phyloP scores from a whole-genome alignment of 2,888 invertebrate genomes.

The Leptopterna dolabrata region DNA sequence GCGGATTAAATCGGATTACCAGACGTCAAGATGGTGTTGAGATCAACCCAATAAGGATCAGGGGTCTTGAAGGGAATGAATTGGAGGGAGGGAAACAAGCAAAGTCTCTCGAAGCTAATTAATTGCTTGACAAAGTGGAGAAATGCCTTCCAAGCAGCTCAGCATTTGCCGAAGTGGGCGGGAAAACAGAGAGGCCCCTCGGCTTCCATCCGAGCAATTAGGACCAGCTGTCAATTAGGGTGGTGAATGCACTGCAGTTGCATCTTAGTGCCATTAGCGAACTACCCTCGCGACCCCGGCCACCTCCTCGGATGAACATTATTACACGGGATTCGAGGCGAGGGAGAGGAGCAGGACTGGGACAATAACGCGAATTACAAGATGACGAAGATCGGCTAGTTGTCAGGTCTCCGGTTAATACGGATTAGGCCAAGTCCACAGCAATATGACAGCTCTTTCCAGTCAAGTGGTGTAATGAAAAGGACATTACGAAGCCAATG shows the following conservation, averaged over 20 bases:
- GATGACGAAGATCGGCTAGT: background rate
- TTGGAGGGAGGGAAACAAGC: constrained; percentile 9
- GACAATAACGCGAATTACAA: background rate
- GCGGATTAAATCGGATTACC: background rate
- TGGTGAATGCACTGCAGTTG: constrained; percentile 21
- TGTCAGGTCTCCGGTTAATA: background rate
- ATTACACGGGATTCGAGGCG: background rate
- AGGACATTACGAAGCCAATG: too few relatives aligned
- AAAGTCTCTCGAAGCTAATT: constrained; percentile 13
- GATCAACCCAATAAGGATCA: background rate
- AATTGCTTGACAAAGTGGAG: constrained; percentile 29
- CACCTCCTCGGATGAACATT: background rate
- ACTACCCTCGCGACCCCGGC: background rate
- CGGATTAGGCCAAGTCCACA: background rate
- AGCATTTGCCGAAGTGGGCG: background rate
- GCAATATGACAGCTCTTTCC: background rate
- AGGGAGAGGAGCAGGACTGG: background rate
- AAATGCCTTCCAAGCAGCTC: background rate
- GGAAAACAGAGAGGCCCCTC: background rate
- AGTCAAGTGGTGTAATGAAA: background rate
- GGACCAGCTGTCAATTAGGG: constrained; percentile 27
- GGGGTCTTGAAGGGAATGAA: background rate
- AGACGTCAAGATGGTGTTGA: background rate
- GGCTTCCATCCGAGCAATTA: background rate
- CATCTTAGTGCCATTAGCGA: constrained; percentile 28